These are phyloP conservation scores for Acleris literana DNA, from an alignment of 2,888 invertebrate species.

Conservation along the genomic window DNA sequence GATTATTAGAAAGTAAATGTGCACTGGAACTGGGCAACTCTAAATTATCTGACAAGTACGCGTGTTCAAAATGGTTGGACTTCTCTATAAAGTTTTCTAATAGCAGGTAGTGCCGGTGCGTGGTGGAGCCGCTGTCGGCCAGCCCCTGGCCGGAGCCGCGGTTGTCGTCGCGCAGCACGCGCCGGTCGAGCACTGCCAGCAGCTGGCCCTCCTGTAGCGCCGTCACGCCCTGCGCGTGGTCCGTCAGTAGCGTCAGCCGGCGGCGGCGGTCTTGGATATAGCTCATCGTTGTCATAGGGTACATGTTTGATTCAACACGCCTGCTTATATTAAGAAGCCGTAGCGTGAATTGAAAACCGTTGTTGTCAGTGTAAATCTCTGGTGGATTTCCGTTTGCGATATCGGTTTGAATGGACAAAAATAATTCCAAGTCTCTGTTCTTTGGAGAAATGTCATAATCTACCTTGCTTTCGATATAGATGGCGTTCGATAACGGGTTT, in stretches of 20 bases:
- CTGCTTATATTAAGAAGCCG: constrained; percentile 89
- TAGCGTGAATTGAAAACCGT: constrained; percentile 94
- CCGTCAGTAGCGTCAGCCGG: constrained; percentile 90
- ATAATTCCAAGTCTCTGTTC: constrained; percentile 94
- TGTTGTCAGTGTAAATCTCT: constrained; percentile 93
- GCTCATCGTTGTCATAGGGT: constrained; percentile 95
- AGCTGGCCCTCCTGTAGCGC: constrained; percentile 94
- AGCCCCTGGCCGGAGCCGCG: constrained; percentile 97
- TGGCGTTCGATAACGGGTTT: constrained; percentile 87
- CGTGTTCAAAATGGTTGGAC: constrained; percentile 33
- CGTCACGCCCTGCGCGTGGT: constrained; percentile 95
- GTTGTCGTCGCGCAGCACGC: constrained; percentile 95
- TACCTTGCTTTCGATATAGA: constrained; percentile 90
- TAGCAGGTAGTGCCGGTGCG: constrained; percentile 63
- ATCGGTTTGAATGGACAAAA: constrained; percentile 93
- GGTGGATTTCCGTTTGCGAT: constrained; percentile 91
- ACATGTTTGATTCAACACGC: constrained; percentile 96
- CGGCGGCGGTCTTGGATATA: constrained; percentile 89
- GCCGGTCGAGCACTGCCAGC: constrained; percentile 96
- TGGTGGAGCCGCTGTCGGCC: constrained; percentile 91
- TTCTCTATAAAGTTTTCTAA: constrained; percentile 61
- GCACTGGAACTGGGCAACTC: constrained; percentile 65
- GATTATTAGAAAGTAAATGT: constrained; percentile 53
- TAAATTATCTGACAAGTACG: constrained; percentile 39
- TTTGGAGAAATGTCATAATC: constrained; percentile 93